Evolutionary conservation across 2,888 invertebrate genomes (phyloP), one percentile per base, ranked within the genome.

Genomic region (Nipponacmea schrenckii): DNA sequence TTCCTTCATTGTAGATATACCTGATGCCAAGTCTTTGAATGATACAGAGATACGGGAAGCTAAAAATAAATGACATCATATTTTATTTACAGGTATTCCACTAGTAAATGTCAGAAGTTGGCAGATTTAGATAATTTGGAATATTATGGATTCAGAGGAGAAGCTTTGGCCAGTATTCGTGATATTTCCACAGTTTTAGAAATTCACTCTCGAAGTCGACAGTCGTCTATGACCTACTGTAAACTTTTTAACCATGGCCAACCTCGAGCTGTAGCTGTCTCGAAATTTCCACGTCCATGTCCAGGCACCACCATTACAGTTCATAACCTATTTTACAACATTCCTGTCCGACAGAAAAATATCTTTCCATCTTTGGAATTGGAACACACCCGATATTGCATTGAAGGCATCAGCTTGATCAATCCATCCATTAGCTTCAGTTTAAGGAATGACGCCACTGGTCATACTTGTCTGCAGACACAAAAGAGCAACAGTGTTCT

Each of bases 221-320:
- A 85, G 64, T 80, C 78, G 20, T 71, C 77, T 4, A 87, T 91
- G 70, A 93, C 94, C 0, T 93, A 91, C 87, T 87, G 88, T 26
- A 92, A 92, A 87, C 90, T 89, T 17, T 92, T 92, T 86, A 82
- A 81, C 70, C 90, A 91, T 83, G 91, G 91, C 0, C 90, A 90
- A 79, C 83, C 88, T 67, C 85, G 88, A 14, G 79, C 85, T 31
- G 84, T 91, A n/a, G 77, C 84, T 5, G 79, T 84, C 46, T 84
- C 87, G 7, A 71, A 77, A 63, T 71, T 74, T 15, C 81, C 78
- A n/a, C 90, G 94, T 78, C 92, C 93, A 8, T 92, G 92, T 62
- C 89, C 89, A 76, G 95, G 95, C 69, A 94, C 94, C 0, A 94
- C 94, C 14, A 91, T 94, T 14, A 92, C 93, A 67, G 90, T 94